Percentiles rank a stretch among this genome's conserved stretches.
These are phyloP conservation scores for Sebastes itinus DNA, from an alignment of 2,797 vertebrate genomes.

Conservation along the genomic window DNA sequence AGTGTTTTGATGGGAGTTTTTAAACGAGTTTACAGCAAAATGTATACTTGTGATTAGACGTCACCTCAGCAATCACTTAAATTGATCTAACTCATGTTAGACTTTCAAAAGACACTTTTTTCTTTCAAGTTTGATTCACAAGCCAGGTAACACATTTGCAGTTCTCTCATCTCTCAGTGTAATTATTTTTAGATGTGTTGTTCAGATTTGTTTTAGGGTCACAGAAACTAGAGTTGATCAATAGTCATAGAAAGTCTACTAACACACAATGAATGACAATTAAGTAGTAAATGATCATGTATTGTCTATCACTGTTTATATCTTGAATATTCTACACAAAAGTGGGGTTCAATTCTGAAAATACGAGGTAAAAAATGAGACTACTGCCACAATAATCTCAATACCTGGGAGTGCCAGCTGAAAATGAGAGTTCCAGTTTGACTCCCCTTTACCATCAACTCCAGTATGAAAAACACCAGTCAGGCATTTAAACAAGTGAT, in stretches of 20 bases:
- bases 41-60: background rate
- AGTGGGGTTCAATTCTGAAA: background rate
- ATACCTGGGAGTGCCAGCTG: background rate
- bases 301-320: background rate
- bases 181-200: background rate
- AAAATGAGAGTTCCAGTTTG: background rate
- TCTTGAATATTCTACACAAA: background rate
- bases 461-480: background rate
- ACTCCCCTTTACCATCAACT: background rate
- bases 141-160: background rate
- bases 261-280: background rate
- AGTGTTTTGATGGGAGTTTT: background rate
- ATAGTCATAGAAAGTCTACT: background rate
- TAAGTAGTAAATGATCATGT: background rate
- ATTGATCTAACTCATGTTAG: background rate
- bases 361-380: background rate
- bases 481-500: background rate
- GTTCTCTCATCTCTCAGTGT: background rate
- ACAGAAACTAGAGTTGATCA: background rate
- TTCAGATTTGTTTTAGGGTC: background rate
- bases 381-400: background rate
- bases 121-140: background rate
- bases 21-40: background rate
- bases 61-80: background rate
- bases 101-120: background rate